Percentiles rank a stretch among this genome's conserved stretches.
Conservation (phyloP, 2,113 vertebrate species). For the Perccottus glenii region DNA sequence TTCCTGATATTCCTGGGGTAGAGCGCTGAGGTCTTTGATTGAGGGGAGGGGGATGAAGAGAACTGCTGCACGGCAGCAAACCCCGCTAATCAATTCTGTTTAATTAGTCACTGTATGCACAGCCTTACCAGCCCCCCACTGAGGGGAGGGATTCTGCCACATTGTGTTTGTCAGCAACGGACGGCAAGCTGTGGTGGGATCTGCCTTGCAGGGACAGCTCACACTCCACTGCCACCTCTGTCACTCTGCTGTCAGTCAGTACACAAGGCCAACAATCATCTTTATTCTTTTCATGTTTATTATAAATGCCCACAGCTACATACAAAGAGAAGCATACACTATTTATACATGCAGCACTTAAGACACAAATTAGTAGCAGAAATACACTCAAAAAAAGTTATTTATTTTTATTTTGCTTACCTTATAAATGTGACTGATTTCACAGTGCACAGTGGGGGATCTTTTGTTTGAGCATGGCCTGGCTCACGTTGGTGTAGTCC, state of each 20-base stretch:
- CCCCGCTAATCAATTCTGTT: slow-evolving; percentile 77
- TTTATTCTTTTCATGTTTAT: slow-evolving; percentile 29
- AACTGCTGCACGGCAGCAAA: slow-evolving; percentile 47
- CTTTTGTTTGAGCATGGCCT: slow-evolving; percentile 63
- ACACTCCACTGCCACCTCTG: slow-evolving; percentile 64
- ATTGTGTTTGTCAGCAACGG: slow-evolving; percentile 71
- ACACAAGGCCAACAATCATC: slow-evolving; percentile 36
- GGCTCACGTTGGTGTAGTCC: slow-evolving; percentile 56
- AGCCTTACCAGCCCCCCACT: slow-evolving; percentile 30
- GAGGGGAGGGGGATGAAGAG: slow-evolving; percentile 23
- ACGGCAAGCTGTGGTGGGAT: slow-evolving; percentile 42
- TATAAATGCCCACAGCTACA: slow-evolving; percentile 24
- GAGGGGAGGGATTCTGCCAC: slow-evolving; percentile 69
- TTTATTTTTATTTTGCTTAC: slow-evolving; percentile 11
- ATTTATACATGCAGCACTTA: background rate
- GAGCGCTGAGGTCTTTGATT: slow-evolving; percentile 41
- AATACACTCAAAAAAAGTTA: background rate
- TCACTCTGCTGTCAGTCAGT: slow-evolving; percentile 67
- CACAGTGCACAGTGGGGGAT: slow-evolving; percentile 25
- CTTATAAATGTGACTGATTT: slow-evolving; percentile 44
- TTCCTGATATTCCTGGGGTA: slow-evolving; percentile 49
- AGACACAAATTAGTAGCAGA: background rate
- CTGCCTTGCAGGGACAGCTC: slow-evolving; percentile 64
- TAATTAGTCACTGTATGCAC: slow-evolving; percentile 75
- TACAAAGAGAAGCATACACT: slow-evolving; percentile 9